Conservation (phyloP, 2,113 vertebrate species). For the Alectura lathami region DNA sequence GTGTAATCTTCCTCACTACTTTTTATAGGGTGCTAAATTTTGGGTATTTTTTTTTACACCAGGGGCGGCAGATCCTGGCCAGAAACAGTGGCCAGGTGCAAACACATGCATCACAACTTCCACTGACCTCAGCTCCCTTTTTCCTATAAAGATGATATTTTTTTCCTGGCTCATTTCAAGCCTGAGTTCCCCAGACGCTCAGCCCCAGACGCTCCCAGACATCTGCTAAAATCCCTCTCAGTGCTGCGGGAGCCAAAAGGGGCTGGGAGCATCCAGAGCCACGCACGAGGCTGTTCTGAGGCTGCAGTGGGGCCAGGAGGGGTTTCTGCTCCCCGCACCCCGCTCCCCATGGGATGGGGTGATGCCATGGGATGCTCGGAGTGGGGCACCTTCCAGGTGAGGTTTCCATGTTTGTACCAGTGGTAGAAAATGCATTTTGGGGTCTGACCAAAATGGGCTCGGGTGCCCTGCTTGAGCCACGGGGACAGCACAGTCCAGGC, state of each 20-base stretch:
- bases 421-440: neutral
- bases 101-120: neutral
- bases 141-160: neutral
- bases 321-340: neutral
- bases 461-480: neutral
- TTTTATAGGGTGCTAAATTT: neutral
- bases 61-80: neutral
- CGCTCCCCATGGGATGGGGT: neutral
- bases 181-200: neutral
- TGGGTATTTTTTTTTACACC: neutral
- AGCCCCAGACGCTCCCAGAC: neutral
- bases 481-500: fast-evolving
- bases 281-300: neutral
- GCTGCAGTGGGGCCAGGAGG: neutral
- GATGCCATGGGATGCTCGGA: fast-evolving
- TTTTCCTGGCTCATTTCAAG: slow-evolving; percentile 31
- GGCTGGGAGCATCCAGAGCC: neutral
- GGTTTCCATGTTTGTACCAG: neutral
- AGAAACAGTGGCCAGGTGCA: neutral
- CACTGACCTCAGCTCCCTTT: neutral
- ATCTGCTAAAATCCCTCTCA: slow-evolving; percentile 22
- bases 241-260: neutral
- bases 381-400: neutral
- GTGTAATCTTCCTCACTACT: neutral
- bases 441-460: neutral